These are phyloP conservation scores for Chaetophractus vellerosus DNA, from an alignment of 2,797 vertebrate species.

Conservation along the genomic window DNA sequence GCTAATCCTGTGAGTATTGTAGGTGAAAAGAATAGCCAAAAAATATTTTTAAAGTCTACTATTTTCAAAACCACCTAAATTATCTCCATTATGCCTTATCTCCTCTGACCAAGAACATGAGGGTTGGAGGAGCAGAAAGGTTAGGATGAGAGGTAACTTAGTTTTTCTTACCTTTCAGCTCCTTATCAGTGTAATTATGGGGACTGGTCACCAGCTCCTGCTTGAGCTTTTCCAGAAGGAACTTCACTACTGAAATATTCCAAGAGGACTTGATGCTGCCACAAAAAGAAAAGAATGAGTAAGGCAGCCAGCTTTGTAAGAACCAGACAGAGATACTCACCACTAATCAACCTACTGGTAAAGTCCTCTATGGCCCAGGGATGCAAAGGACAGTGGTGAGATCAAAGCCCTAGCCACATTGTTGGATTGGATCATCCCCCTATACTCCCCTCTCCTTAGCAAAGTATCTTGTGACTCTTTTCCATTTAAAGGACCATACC, in stretches of 20 bases:
- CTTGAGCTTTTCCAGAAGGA: slow-evolving; percentile 90
- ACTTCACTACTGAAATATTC: slow-evolving; percentile 90
- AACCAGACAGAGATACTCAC: slow-evolving; percentile 17
- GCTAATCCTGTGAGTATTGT: slow-evolving; percentile 30
- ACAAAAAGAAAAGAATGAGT: slow-evolving; percentile 33
- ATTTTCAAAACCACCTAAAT: slow-evolving; percentile 55
- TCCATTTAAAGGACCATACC: slow-evolving; percentile 80
- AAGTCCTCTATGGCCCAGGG: not conserved
- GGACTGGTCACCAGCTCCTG: slow-evolving; percentile 87
- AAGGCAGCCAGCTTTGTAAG: not conserved
- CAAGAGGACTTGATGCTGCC: slow-evolving; percentile 90
- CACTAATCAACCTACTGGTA: not conserved
- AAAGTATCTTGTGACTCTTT: not conserved
- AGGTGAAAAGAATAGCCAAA: not conserved
- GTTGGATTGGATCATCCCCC: not conserved
- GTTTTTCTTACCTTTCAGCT: slow-evolving; percentile 88
- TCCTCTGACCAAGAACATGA: not conserved
- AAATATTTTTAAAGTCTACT: slow-evolving; percentile 21
- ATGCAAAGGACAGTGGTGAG: not conserved
- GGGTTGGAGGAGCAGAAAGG: not conserved
- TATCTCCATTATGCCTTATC: not conserved
- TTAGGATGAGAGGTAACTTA: not conserved
- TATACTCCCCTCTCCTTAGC: not conserved
- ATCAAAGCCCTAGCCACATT: not conserved
- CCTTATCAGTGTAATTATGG: slow-evolving; percentile 89